phyloP scores from a whole-genome alignment of 2,113 vertebrate genomes.

The Prunella himalayana region DNA sequence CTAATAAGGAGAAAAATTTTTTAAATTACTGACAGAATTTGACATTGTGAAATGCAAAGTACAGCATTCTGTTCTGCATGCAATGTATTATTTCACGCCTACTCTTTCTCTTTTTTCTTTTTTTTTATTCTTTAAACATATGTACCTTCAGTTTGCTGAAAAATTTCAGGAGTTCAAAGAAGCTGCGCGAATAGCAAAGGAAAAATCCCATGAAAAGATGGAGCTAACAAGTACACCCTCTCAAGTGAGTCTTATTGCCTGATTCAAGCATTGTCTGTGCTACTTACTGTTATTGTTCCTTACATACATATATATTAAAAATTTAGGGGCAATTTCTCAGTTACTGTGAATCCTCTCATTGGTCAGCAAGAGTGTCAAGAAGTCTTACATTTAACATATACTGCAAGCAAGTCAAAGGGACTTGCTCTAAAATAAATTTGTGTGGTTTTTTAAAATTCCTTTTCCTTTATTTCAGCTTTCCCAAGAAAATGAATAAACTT shows the following conservation, averaged over 20 bases:
- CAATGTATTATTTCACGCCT: constrained; percentile 24
- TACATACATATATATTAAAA: background rate
- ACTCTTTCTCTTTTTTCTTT: background rate
- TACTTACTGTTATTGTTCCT: background rate
- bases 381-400: background rate
- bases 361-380: background rate
- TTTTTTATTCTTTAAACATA: background rate
- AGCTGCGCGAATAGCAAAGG: constrained; percentile 93
- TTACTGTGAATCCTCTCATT: background rate
- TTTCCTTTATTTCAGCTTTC: background rate
- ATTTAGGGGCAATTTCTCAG: background rate
- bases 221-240: constrained; percentile 96
- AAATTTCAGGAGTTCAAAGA: constrained; percentile 99
- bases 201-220: constrained; percentile 97
- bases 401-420: background rate
- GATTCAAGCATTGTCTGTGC: background rate
- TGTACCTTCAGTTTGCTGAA: constrained; percentile 89
- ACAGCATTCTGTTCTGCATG: constrained; percentile 38
- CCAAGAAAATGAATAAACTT: background rate
- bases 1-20: background rate
- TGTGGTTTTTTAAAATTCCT: background rate
- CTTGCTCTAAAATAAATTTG: background rate
- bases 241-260: constrained; percentile 78
- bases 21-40: background rate
- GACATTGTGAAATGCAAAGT: background rate